These are phyloP conservation scores for Aphelenchoides bicaudatus DNA, from an alignment of 2,888 invertebrate genomes.

Conservation along the genomic window DNA sequence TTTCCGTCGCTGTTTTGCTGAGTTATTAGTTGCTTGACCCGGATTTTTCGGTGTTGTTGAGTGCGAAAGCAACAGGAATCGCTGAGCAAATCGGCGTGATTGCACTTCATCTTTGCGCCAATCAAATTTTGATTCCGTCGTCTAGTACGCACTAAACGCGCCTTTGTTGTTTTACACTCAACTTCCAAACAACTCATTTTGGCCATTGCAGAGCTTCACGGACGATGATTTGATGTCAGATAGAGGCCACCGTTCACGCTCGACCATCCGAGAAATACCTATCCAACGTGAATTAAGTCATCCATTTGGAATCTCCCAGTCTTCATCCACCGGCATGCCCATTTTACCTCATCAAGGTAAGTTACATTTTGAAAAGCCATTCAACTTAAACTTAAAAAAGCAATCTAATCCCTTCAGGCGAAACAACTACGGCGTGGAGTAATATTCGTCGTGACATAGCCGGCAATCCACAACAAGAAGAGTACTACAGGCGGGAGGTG, in stretches of 20 bases:
- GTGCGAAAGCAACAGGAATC: no score
- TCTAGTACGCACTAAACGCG: no score
- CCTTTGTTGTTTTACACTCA: no score
- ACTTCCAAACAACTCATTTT: conserved; percentile 14
- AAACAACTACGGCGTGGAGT: conserved; percentile 20
- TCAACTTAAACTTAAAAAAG: no score
- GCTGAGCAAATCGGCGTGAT: no score
- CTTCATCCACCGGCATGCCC: conserved; percentile 25
- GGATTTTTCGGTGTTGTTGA: no score
- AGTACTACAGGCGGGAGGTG: conserved; percentile 55
- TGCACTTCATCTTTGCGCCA: no score
- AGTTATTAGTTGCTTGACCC: no score
- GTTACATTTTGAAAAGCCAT: no score
- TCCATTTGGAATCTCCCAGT: conserved; percentile 36
- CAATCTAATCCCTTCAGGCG: no score
- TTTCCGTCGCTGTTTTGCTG: no score
- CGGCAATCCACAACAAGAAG: conserved; percentile 43
- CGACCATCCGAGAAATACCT: conserved; percentile 57
- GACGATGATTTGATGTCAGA: conserved; percentile 53
- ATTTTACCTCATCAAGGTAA: conserved; percentile 12
- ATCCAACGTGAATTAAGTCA: conserved; percentile 46
- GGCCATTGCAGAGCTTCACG: conserved; percentile 23
- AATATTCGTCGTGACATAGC: conserved; percentile 23
- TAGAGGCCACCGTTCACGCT: conserved; percentile 42
- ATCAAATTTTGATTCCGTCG: no score